A percentile compares a stretch with the other conserved stretches of the same genome.
phyloP scores from a whole-genome alignment of 1,140 invertebrate species.

The Spodoptera litura region DNA sequence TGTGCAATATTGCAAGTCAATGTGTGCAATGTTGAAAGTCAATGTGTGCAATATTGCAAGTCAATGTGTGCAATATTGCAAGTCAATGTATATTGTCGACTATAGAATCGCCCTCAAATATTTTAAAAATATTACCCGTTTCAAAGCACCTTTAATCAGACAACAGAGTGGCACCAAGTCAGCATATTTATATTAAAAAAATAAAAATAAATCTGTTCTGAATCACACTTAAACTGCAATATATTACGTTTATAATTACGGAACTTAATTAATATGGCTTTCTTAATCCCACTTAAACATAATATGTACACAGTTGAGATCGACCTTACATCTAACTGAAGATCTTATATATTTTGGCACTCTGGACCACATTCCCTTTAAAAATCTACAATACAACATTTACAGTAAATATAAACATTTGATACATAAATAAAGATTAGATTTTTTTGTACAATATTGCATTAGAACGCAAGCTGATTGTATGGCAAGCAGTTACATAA shows the following conservation, averaged over 20 bases:
- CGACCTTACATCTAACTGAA: conserved; percentile 73
- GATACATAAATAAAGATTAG: conserved; percentile 54
- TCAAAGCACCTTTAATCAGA: not conserved
- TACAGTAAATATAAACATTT: conserved; percentile 58
- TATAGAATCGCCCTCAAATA: no score
- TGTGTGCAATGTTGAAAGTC: no score
- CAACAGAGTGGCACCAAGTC: conserved; percentile 15
- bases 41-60: no score
- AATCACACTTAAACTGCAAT: conserved; percentile 43
- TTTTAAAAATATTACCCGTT: no score
- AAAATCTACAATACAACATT: conserved; percentile 52
- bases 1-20: no score
- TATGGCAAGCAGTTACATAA: conserved; percentile 70
- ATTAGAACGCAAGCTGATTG: conserved; percentile 62
- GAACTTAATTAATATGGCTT: conserved; percentile 57
- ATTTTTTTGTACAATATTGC: conserved; percentile 66
- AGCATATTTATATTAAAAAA: conserved; percentile 1
- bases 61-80: no score
- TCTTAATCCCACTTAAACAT: conserved; percentile 55
- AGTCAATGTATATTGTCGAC: no score
- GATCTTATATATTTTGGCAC: conserved; percentile 82
- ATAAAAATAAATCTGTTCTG: conserved; percentile 34
- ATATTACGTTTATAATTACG: conserved; percentile 43
- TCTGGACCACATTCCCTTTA: conserved; percentile 74
- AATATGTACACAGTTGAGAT: conserved; percentile 83